Evolutionary conservation across 2,888 invertebrate species (phyloP).

Genomic region (Paralinhomoeus sp.): DNA sequence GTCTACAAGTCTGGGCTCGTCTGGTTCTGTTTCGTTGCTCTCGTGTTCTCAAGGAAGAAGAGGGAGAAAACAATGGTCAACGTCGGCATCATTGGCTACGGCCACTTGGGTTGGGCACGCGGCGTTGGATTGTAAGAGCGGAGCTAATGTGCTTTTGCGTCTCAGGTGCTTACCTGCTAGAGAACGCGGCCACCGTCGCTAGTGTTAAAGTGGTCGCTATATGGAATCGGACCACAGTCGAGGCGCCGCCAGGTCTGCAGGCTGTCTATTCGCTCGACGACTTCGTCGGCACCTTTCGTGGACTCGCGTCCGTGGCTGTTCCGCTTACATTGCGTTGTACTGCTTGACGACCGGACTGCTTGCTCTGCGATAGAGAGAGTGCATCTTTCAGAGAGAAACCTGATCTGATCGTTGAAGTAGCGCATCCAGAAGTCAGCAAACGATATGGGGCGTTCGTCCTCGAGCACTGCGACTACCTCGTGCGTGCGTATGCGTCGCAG

Average conservation of each 20-base stretch:
- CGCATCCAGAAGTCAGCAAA: slow-evolving; percentile 33
- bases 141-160: not conserved
- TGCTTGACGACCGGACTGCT: not conserved
- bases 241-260: slow-evolving; percentile 10
- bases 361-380: not conserved
- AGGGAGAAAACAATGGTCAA: slow-evolving; percentile 10
- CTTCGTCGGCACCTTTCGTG: not conserved
- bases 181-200: slow-evolving; percentile 11
- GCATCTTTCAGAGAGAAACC: slow-evolving; percentile 12
- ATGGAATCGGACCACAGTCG: slow-evolving; percentile 17
- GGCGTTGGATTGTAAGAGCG: not conserved
- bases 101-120: slow-evolving; percentile 16
- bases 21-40: too few relatives aligned
- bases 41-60: too few relatives aligned
- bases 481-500: slow-evolving; percentile 11
- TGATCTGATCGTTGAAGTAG: slow-evolving; percentile 32
- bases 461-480: slow-evolving; percentile 31
- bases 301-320: not conserved
- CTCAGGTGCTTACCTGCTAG: slow-evolving; percentile 17
- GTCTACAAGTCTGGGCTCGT: too few relatives aligned
- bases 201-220: slow-evolving; percentile 13
- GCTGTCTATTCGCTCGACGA: slow-evolving; percentile 8
- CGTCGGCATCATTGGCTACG: slow-evolving; percentile 20
- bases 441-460: slow-evolving; percentile 31
- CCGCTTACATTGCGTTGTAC: not conserved